phyloP scores from a whole-genome alignment of 2,113 vertebrate genomes.

The Ascaphus truei region DNA sequence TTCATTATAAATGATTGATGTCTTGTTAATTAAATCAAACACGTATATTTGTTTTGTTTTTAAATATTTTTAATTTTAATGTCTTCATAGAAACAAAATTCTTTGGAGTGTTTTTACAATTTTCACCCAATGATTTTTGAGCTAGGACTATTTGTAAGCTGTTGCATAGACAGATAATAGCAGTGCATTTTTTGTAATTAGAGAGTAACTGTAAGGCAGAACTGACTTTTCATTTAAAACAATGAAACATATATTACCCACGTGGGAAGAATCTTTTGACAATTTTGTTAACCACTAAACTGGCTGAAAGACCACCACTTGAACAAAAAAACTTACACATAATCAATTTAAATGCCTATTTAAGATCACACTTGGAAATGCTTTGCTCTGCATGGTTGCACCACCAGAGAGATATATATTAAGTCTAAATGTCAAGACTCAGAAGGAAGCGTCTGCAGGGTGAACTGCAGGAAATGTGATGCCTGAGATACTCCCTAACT shows the following conservation, averaged over 20 bases:
- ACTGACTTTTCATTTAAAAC: no score
- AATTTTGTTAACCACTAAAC: neutral
- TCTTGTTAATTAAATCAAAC: no score
- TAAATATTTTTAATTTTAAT: neutral
- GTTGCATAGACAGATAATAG: no score
- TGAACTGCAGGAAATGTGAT: slow-evolving; percentile 14
- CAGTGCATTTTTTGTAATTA: no score
- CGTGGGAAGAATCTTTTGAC: no score
- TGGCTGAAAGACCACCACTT: neutral
- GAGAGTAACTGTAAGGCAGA: no score
- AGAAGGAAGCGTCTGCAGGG: neutral
- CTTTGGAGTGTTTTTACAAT: no score
- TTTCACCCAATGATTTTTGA: no score
- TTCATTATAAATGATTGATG: no score
- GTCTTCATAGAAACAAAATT: no score
- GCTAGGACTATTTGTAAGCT: no score
- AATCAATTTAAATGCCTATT: slow-evolving; percentile 23
- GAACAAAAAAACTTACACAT: slow-evolving; percentile 12
- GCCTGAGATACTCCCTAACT: slow-evolving; percentile 1
- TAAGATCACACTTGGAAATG: neutral
- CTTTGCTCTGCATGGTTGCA: neutral
- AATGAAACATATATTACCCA: no score
- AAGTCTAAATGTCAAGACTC: slow-evolving; percentile 15
- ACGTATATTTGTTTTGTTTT: neutral
- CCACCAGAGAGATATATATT: slow-evolving; percentile 4